A percentile compares a stretch with the other conserved stretches of the same genome.
phyloP scores from a whole-genome alignment of 2,113 vertebrate species.

The Triplophysa rosa region DNA sequence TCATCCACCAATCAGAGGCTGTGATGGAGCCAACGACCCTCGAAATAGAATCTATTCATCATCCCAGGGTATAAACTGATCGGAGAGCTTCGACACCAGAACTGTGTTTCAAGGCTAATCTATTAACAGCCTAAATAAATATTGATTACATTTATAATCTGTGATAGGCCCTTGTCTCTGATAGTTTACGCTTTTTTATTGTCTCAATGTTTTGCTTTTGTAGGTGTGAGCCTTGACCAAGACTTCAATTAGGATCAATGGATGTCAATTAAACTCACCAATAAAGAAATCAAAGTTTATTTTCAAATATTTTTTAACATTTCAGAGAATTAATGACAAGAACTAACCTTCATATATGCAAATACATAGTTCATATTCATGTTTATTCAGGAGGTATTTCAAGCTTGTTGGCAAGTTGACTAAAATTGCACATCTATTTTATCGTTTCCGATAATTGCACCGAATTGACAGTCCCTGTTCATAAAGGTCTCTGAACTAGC shows the following conservation, averaged over 20 bases:
- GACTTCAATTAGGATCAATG: neutral
- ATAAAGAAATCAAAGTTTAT: neutral
- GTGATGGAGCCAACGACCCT: neutral
- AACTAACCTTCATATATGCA: too few relatives aligned
- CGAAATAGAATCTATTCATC: constrained; percentile 15
- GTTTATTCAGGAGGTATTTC: too few relatives aligned
- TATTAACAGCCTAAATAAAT: constrained; percentile 22
- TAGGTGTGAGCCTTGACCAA: neutral
- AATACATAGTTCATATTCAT: too few relatives aligned
- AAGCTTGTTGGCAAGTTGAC: too few relatives aligned
- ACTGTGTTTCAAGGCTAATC: constrained; percentile 18
- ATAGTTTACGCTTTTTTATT: neutral
- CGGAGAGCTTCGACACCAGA: neutral
- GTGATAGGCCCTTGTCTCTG: neutral
- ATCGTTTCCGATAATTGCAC: too few relatives aligned
- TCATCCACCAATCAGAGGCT: constrained; percentile 2
- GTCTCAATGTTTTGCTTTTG: neutral
- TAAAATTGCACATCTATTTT: too few relatives aligned
- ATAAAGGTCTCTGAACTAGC: too few relatives aligned
- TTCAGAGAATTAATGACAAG: too few relatives aligned
- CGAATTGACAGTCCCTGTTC: too few relatives aligned
- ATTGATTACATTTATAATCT: constrained; percentile 17
- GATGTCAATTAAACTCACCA: neutral
- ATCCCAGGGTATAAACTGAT: neutral
- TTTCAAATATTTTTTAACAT: neutral